Evolutionary conservation across 2,888 invertebrate species (phyloP).

Genomic region (Yponomeuta evonymella): DNA sequence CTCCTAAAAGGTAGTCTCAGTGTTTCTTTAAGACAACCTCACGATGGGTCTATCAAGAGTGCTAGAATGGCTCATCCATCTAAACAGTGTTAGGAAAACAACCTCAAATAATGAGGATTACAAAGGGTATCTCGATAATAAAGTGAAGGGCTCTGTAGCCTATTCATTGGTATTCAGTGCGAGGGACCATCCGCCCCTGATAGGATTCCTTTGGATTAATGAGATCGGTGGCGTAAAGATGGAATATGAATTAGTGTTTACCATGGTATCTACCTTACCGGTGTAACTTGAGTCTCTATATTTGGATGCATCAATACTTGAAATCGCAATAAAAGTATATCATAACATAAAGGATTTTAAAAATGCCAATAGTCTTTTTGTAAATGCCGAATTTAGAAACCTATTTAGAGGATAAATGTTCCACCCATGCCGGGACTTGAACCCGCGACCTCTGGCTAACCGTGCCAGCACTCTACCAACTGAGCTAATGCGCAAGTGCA

Average conservation of each 20-base stretch:
- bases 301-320: no score
- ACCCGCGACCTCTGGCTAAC: no score
- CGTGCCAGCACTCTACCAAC: no score
- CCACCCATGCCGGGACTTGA: no score
- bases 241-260: background rate
- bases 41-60: background rate
- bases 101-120: background rate
- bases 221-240: background rate
- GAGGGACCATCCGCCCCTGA: background rate
- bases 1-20: no score
- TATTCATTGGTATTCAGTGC: background rate
- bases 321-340: no score
- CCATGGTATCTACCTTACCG: background rate
- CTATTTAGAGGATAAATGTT: no score
- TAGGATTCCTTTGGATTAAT: background rate
- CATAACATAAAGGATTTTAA: no score
- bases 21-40: no score
- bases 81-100: background rate
- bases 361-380: no score
- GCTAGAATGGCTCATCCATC: background rate
- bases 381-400: no score
- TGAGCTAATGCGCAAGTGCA: no score
- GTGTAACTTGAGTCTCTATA: background rate
- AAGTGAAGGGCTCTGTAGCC: background rate
- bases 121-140: background rate